Evolutionary conservation across 2,113 vertebrate genomes (phyloP), one percentile per base, ranked within the genome.

Genomic region (Gobius niger): DNA sequence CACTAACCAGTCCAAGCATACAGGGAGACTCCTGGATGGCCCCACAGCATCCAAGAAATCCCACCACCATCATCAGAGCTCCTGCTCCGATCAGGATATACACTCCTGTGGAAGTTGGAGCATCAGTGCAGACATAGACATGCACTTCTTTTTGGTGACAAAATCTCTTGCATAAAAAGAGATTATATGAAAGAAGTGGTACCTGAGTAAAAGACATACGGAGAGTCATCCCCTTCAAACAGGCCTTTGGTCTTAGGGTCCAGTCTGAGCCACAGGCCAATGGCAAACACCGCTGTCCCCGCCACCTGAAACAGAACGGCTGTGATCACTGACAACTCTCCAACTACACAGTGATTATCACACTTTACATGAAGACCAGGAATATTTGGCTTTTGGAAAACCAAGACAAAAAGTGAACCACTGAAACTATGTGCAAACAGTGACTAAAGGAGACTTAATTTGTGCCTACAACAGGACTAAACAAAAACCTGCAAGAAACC

Each of bases 1-100:
- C 76, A 92, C 94, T 85, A 88, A 99, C 98, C 96, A 96, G 76
- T 80, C 96, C 96, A 82, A 99, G 95, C 98, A 99, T 97, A 86
- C 94, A 98, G 0, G 96, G 94, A 1, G 97, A 99, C 72, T 99
- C 98, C 77, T 96, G 96, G 74, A 98, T 93, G 0, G 96, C 96
- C 15, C 98, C 96, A 67, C 96, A 98, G 77, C 97, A 99, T 81
- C 98, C 96, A 72, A 99, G 91, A 89, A 99, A 99, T 0, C 98
- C 98, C 83, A 99, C 95, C 16, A 98, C 79, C 97, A 98, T 99
- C 93, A 99, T 99, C 74, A 99, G 91, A 0, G 95, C 96, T 18
- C 98, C 98, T 9, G 95, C 96, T 69, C 90, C 96, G 59, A 99
- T 98, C 59, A 99, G 91, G 75, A 98, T 94, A 73, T 98, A 98